These are phyloP conservation scores for Typhlomys cinereus DNA, from an alignment of 2,113 vertebrate genomes.

Conservation along the genomic window DNA sequence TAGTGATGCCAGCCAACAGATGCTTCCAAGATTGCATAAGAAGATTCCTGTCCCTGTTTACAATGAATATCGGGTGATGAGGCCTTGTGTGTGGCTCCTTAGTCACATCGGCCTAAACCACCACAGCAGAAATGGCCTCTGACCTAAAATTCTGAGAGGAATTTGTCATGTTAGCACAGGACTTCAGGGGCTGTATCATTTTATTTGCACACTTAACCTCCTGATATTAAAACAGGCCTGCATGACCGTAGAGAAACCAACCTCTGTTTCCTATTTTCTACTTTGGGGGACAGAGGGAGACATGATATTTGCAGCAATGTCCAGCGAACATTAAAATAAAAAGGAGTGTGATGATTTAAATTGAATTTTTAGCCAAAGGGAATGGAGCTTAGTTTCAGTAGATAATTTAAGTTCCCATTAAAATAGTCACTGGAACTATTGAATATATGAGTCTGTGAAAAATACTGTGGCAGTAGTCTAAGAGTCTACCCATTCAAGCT, in stretches of 20 bases:
- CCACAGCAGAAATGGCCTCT: not conserved
- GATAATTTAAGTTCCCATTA: conserved; percentile 18
- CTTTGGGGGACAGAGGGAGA: not conserved
- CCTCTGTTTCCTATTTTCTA: not conserved
- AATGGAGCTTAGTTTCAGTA: not conserved
- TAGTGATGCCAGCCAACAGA: not conserved
- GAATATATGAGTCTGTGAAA: not conserved
- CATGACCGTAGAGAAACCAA: not conserved
- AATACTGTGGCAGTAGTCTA: not conserved
- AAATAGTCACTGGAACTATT: not conserved
- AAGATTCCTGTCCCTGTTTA: not conserved
- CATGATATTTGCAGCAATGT: not conserved
- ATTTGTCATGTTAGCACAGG: not conserved
- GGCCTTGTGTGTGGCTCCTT: not conserved
- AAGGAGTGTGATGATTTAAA: not conserved
- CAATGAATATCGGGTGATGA: not conserved
- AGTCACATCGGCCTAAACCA: not conserved
- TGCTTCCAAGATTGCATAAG: conserved; percentile 36
- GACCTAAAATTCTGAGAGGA: not conserved
- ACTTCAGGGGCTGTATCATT: not conserved
- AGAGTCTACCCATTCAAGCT: not conserved
- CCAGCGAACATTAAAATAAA: not conserved
- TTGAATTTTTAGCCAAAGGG: conserved; percentile 2
- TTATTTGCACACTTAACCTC: not conserved
- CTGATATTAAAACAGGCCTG: not conserved